Base-by-base conservation (phyloP, 2,888 invertebrate species). In the Leucophenga maculata region DNA sequence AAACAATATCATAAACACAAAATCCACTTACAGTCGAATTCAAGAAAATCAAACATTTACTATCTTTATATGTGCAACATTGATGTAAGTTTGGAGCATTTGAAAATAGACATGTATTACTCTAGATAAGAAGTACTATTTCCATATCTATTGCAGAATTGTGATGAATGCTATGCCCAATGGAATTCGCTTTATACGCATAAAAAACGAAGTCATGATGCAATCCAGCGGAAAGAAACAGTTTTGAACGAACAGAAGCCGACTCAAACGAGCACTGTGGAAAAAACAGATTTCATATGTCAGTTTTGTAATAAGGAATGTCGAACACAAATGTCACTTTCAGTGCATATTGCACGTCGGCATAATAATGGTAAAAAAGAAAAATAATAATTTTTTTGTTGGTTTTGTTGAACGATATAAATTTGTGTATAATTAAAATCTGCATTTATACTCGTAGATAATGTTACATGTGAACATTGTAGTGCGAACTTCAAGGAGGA, bases 321-420 rank as follows among this genome's bases (percentile, higher is more conserved):
- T 50, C 68, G 67, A 14, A 82, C 87, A 0, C 85, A 86, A 75
- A 87, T 88, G 87, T 86, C 88, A 3, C 74, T 88, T 1, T 81
- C 87, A 0, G 85, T 88, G 11, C 88, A 88, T 72, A 81, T 88
- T n/a, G 83, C 87, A 11, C 81, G 87, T 39, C 85, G 85, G 65
- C 88, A 88, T 67, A 88, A 88, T 65, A 86, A 84, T 54, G 85
- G 88, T 88, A 69, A 75, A 82, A 75, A 50, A 18, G 1, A n/a
- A 4, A 69, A 75, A 82, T 75, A 50, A 18, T n/a, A n/a, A 4
- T 46, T 13, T 46, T 46, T 14, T 46, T 46, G 46, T 4, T 46
- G 6, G 6, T 18, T 50, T n/a, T 50, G 2, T 50, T 48, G 11
- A 6, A 32, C 32, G 3, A 32, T 32, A 32, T 32, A 32, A 3